Evolutionary conservation across 2,113 vertebrate genomes (phyloP), one percentile per base, ranked within the genome.

Genomic region (Oncorhynchus mykiss): DNA sequence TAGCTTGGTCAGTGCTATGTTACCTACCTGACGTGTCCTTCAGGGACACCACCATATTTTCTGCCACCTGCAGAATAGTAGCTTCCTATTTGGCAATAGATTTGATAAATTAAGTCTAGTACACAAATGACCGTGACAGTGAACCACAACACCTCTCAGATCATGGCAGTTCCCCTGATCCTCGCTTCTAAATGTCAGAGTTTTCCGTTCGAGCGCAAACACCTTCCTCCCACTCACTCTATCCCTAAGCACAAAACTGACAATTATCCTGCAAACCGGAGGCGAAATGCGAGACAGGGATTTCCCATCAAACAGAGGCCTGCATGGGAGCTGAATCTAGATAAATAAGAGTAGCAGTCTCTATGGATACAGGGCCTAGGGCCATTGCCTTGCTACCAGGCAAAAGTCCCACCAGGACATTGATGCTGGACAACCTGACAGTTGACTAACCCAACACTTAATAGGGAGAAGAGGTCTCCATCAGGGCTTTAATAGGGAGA

Each of bases 351-450:
- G 78, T 78, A 81, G 60, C 75, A 31, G 80, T 88, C 82, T 83
- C 82, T 80, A 71, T 51, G 84, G 83, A 81, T 72, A 62, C 74
- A 45, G 1, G 59, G 80, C 89, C 85, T 14, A 29, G 72, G 88
- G 87, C 89, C 85, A 87, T 82, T 76, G 83, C 89, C 85, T 77
- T 67, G 86, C 88, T 86, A 73, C 83, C 83, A 87, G 88, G 85
- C 85, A 87, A 87, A 91, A 84, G 71, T 82, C 81, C 85, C 86
- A 79, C 78, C 80, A 83, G 83, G 83, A 70, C 72, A 74, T 71
- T 69, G 76, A 81, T 34, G 78, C 70, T 81, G 86, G 82, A 85
- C 78, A 85, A 16, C 73, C 84, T 84, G 88, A 87, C 89, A 86
- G 84, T 81, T 89, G 87, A 89, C 86, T 83, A 85, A 78, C 77